phyloP scores from a whole-genome alignment of 2,797 vertebrate genomes.

The Microcaecilia unicolor region DNA sequence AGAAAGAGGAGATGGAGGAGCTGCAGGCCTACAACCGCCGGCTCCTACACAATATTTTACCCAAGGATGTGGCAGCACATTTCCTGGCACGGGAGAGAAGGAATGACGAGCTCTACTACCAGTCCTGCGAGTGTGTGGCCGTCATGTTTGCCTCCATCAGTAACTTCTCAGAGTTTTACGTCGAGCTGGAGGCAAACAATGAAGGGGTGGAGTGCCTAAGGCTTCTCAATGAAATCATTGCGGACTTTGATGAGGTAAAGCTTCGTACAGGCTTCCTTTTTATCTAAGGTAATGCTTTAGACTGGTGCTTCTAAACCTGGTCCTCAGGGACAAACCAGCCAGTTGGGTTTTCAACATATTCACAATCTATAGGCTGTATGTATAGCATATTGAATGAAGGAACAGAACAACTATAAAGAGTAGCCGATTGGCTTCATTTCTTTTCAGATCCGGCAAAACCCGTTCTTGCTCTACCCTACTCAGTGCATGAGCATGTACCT shows the following conservation, averaged over 20 bases:
- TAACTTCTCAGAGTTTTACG: constrained; percentile 97
- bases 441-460: too few species aligned
- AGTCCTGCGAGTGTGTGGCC: constrained; percentile 93
- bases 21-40: constrained; percentile 96
- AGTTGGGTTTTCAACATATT: too few species aligned
- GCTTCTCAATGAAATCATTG: constrained; percentile 95
- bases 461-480: too few species aligned
- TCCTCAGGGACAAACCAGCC: too few species aligned
- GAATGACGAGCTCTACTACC: constrained; percentile 95
- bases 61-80: constrained; percentile 93
- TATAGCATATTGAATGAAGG: too few species aligned
- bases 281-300: too few species aligned
- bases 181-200: constrained; percentile 94
- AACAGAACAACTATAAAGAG: too few species aligned
- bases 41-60: constrained; percentile 94
- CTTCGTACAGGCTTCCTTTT: too few species aligned
- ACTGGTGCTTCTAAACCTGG: too few species aligned
- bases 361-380: too few species aligned
- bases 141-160: constrained; percentile 98
- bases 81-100: constrained; percentile 87
- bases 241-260: constrained; percentile 90
- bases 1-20: constrained; percentile 98
- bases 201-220: constrained; percentile 94
- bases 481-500: too few species aligned
- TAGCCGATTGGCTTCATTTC: too few species aligned